phyloP scores from a whole-genome alignment of 2,113 vertebrate genomes.

The Leptobrachium ailaonicum region DNA sequence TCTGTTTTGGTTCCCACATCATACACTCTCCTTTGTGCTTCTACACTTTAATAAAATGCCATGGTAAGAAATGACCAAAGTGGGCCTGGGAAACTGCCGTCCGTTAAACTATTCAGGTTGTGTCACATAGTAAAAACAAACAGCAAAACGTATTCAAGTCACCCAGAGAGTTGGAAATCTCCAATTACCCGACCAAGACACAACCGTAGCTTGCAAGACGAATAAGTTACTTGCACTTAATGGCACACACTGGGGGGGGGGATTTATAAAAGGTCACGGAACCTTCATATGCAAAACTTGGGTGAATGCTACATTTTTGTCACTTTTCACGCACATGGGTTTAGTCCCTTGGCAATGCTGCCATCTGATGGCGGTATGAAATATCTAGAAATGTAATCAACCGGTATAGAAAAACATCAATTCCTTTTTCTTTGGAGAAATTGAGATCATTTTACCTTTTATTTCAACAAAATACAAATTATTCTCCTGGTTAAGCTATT shows the following conservation, averaged over 20 bases:
- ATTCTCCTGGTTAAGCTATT: not conserved
- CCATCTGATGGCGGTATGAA: slow-evolving; percentile 71
- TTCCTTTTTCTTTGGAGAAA: not conserved
- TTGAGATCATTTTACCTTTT: not conserved
- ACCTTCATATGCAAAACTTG: slow-evolving; percentile 60
- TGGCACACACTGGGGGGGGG: slow-evolving; percentile 70
- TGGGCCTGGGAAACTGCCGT: slow-evolving; percentile 59
- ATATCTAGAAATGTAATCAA: not conserved
- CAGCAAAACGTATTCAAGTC: slow-evolving; percentile 66
- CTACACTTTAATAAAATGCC: slow-evolving; percentile 36
- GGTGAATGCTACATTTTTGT: slow-evolving; percentile 37
- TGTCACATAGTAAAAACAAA: slow-evolving; percentile 66
- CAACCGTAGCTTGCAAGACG: slow-evolving; percentile 63
- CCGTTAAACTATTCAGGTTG: slow-evolving; percentile 58
- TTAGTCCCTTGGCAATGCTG: slow-evolving; percentile 71
- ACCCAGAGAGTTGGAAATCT: slow-evolving; percentile 61
- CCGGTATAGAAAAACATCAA: not conserved
- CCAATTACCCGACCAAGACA: slow-evolving; percentile 73
- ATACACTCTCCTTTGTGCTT: not conserved
- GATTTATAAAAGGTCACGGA: slow-evolving; percentile 73
- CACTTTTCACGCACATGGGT: not conserved
- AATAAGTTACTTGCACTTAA: slow-evolving; percentile 65
- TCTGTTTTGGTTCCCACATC: not conserved
- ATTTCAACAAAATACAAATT: not conserved
- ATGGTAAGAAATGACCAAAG: slow-evolving; percentile 68